Conservation (phyloP, 2,888 invertebrate species). For the Atherix ibis region DNA sequence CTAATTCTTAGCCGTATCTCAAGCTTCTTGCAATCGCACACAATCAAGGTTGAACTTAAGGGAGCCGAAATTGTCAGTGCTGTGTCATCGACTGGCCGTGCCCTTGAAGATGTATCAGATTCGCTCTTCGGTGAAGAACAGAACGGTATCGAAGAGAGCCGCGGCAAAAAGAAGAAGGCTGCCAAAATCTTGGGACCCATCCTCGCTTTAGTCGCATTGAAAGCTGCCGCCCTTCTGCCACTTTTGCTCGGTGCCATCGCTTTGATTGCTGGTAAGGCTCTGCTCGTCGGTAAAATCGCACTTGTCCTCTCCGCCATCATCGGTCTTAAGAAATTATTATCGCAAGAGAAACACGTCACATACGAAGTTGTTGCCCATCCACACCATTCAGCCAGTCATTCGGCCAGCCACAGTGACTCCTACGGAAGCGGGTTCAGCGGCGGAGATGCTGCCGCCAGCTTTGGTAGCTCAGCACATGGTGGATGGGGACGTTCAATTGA, state of each 20-base stretch:
- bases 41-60: conserved; percentile 69
- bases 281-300: conserved; percentile 71
- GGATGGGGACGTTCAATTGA: conserved; percentile 65
- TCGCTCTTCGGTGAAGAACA: conserved; percentile 45
- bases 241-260: conserved; percentile 67
- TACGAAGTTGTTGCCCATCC: conserved; percentile 78
- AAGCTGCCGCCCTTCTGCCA: conserved; percentile 64
- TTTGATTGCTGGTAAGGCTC: conserved; percentile 70
- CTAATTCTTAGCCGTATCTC: conserved; percentile 51
- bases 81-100: conserved; percentile 63
- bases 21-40: conserved; percentile 63
- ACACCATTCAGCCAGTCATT: conserved; percentile 55
- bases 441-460: conserved; percentile 39
- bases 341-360: conserved; percentile 71
- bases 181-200: conserved; percentile 63
- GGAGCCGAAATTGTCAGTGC: conserved; percentile 69
- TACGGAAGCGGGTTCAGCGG: conserved; percentile 41
- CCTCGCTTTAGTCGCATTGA: conserved; percentile 57
- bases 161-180: conserved; percentile 73
- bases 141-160: conserved; percentile 42
- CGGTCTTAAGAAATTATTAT: conserved; percentile 66
- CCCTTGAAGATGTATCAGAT: conserved; percentile 57
- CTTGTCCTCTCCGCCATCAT: conserved; percentile 69
- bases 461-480: conserved; percentile 45
- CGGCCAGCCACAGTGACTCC: conserved; percentile 51